These are phyloP conservation scores for Siderastrea siderea DNA, from an alignment of 92 coral and sea anemone species.

Conservation along the genomic window DNA sequence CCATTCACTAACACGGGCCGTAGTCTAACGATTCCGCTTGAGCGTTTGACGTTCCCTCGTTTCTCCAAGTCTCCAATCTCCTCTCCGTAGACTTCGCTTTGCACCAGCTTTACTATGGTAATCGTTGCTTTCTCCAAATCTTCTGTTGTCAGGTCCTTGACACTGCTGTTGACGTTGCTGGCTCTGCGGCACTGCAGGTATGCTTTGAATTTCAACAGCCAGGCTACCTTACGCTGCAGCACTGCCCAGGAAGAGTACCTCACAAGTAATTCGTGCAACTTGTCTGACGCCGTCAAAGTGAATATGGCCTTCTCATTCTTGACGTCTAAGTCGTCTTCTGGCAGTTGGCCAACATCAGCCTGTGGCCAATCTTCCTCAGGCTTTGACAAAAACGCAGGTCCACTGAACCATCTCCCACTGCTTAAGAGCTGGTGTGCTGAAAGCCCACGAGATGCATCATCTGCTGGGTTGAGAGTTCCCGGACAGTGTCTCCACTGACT, in stretches of 20 bases:
- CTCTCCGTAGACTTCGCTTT: slow-evolving; percentile 31
- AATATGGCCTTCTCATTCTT: slow-evolving; percentile 49
- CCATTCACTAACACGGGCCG: slow-evolving; percentile 30
- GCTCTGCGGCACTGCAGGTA: slow-evolving; percentile 15
- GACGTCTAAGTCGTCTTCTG: slow-evolving; percentile 42
- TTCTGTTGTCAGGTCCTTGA: slow-evolving; percentile 18
- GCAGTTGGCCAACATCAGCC: background rate
- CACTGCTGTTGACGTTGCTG: background rate
- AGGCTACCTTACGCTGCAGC: slow-evolving; percentile 38
- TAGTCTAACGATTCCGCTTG: slow-evolving; percentile 51
- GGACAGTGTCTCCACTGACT: slow-evolving; percentile 66
- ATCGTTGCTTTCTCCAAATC: slow-evolving; percentile 39
- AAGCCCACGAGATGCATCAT: slow-evolving; percentile 58
- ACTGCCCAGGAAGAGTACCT: slow-evolving; percentile 50
- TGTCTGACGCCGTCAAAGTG: slow-evolving; percentile 10
- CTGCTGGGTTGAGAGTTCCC: slow-evolving; percentile 48
- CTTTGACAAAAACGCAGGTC: slow-evolving; percentile 45
- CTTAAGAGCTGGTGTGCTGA: slow-evolving; percentile 6
- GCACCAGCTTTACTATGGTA: slow-evolving; percentile 39
- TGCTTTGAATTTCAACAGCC: slow-evolving; percentile 51
- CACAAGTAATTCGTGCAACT: slow-evolving; percentile 31
- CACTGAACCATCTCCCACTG: slow-evolving; percentile 43
- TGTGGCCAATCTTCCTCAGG: slow-evolving; percentile 55
- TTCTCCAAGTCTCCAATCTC: slow-evolving; percentile 49
- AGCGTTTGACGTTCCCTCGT: slow-evolving; percentile 15